Evolutionary conservation across 64 coral and sea anemone species (phyloP).

Genomic region (Pocillopora verrucosa): DNA sequence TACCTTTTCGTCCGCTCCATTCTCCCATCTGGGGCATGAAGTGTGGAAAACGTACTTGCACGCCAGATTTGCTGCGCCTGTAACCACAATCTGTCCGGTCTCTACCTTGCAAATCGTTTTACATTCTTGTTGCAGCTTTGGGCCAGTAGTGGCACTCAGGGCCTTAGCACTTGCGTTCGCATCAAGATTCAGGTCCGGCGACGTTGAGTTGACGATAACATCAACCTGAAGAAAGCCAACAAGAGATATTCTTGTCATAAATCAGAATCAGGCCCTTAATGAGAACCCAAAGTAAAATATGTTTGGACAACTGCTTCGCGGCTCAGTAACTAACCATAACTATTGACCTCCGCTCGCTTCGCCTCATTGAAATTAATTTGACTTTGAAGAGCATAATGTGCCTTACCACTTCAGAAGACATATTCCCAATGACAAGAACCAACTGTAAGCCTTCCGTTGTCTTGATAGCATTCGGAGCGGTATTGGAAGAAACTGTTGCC

Average conservation of each 20-base stretch:
- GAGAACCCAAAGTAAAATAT: too few relatives aligned
- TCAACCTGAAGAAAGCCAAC: slow-evolving; percentile 43
- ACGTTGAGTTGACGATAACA: slow-evolving; percentile 57
- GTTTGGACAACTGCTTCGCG: too few relatives aligned
- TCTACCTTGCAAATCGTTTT: slow-evolving; percentile 14
- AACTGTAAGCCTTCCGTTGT: not conserved
- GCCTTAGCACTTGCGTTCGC: slow-evolving; percentile 58
- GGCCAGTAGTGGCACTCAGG: slow-evolving; percentile 56
- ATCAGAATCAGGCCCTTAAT: too few relatives aligned
- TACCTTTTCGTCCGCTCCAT: slow-evolving; percentile 27
- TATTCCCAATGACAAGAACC: not conserved
- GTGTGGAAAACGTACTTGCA: slow-evolving; percentile 68
- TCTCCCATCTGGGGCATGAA: slow-evolving; percentile 4
- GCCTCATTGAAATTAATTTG: too few relatives aligned
- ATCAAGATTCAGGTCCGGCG: slow-evolving; percentile 35
- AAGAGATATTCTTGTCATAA: too few relatives aligned
- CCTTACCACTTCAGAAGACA: slow-evolving; percentile 31
- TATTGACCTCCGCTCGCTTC: too few relatives aligned
- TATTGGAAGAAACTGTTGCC: not conserved
- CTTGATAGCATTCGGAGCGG: slow-evolving; percentile 4
- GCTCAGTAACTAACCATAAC: too few relatives aligned
- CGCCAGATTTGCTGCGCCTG: slow-evolving; percentile 18
- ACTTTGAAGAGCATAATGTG: not conserved
- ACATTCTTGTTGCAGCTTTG: slow-evolving; percentile 64
- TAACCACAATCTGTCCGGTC: slow-evolving; percentile 35